Percentiles rank a stretch among this genome's conserved stretches.
These are phyloP conservation scores for Andinoacara biseriatus DNA, from an alignment of 2,113 vertebrate species.

Conservation along the genomic window DNA sequence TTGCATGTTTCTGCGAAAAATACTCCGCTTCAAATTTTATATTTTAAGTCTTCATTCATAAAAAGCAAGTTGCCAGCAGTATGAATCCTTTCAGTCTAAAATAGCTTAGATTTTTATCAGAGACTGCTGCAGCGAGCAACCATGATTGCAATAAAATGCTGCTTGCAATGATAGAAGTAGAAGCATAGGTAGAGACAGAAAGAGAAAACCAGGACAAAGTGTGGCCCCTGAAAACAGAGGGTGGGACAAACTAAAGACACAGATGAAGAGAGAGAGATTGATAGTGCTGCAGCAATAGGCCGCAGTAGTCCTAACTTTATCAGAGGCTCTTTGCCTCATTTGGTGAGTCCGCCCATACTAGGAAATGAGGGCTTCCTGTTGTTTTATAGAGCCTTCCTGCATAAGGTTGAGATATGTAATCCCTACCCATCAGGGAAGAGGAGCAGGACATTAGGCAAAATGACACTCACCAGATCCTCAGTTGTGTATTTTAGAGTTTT, in stretches of 20 bases:
- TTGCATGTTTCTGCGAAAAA: not conserved
- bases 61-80: not conserved
- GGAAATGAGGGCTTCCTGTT: slow-evolving; percentile 84
- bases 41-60: not conserved
- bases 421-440: slow-evolving; percentile 57
- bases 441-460: slow-evolving; percentile 61
- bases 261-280: slow-evolving; percentile 13
- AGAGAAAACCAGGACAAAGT: not conserved
- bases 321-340: slow-evolving; percentile 69
- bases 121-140: not conserved
- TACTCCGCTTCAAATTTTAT: rapidly evolving
- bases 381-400: slow-evolving; percentile 79
- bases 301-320: slow-evolving; percentile 60
- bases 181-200: not conserved
- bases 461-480: slow-evolving; percentile 49
- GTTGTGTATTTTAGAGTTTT: slow-evolving; percentile 40
- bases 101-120: not conserved
- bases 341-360: slow-evolving; percentile 77
- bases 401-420: slow-evolving; percentile 76
- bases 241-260: slow-evolving; percentile 31
- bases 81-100: not conserved
- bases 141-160: not conserved
- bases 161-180: not conserved
- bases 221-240: slow-evolving; percentile 26
- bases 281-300: slow-evolving; percentile 39